Conservation (phyloP, 1,140 invertebrate species). For the Aethina tumida region DNA sequence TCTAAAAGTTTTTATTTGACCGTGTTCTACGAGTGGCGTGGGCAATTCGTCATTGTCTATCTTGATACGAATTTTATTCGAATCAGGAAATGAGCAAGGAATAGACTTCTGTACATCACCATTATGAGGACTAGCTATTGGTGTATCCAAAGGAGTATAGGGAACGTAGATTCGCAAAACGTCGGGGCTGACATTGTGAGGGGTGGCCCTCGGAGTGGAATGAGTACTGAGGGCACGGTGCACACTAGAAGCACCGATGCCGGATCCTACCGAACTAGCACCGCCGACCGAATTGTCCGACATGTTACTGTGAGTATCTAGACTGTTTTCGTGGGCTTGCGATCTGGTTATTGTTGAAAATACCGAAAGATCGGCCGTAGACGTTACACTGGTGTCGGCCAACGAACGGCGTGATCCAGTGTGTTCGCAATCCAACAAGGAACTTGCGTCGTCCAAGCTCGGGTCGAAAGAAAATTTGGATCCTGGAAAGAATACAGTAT, state of each 20-base stretch:
- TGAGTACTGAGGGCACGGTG: slow-evolving; percentile 41
- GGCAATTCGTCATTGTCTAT: slow-evolving; percentile 58
- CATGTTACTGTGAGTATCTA: slow-evolving; percentile 63
- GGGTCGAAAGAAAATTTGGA: slow-evolving; percentile 59
- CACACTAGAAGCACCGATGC: slow-evolving; percentile 28
- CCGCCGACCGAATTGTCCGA: slow-evolving; percentile 52
- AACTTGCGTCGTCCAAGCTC: slow-evolving; percentile 56
- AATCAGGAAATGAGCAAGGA: slow-evolving; percentile 39
- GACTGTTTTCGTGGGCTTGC: slow-evolving; percentile 60
- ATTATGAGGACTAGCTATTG: slow-evolving; percentile 43
- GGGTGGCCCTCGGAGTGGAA: slow-evolving; percentile 53
- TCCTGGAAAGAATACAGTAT: slow-evolving; percentile 38
- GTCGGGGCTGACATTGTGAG: slow-evolving; percentile 51
- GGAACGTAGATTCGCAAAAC: slow-evolving; percentile 67
- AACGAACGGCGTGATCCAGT: slow-evolving; percentile 63
- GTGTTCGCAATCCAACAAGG: slow-evolving; percentile 43
- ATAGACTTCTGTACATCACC: slow-evolving; percentile 39
- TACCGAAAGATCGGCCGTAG: slow-evolving; percentile 69
- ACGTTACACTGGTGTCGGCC: slow-evolving; percentile 73
- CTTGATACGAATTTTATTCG: slow-evolving; percentile 53
- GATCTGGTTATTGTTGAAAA: slow-evolving; percentile 64
- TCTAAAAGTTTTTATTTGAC: slow-evolving; percentile 44
- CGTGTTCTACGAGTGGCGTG: slow-evolving; percentile 59
- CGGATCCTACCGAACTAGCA: slow-evolving; percentile 49
- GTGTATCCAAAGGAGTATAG: slow-evolving; percentile 43